A percentile compares a stretch with the other conserved stretches of the same genome.
phyloP scores from a whole-genome alignment of 2,888 invertebrate genomes.

The Colostygia pectinataria region DNA sequence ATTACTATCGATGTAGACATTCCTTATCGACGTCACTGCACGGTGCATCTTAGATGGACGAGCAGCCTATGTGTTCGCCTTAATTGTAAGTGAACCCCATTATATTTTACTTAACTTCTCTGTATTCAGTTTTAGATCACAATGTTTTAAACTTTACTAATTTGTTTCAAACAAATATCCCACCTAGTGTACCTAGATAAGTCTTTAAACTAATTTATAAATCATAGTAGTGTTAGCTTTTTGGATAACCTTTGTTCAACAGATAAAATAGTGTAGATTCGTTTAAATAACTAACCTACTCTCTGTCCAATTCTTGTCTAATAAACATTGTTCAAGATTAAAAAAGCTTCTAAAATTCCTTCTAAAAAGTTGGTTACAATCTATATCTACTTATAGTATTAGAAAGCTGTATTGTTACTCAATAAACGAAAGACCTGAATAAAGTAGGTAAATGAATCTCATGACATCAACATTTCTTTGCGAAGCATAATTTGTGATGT shows the following conservation, averaged over 20 bases:
- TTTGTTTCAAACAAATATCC: slow-evolving; percentile 50
- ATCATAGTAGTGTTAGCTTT: slow-evolving; percentile 43
- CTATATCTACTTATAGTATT: slow-evolving; percentile 45
- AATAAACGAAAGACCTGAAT: slow-evolving; percentile 41
- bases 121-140: slow-evolving; percentile 20
- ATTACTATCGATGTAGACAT: too few relatives aligned
- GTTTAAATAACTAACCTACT: background rate
- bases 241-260: slow-evolving; percentile 23
- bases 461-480: slow-evolving; percentile 73
- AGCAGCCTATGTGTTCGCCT: slow-evolving; percentile 67
- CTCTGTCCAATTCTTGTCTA: background rate
- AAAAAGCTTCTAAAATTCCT: slow-evolving; percentile 52
- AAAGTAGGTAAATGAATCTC: slow-evolving; percentile 52
- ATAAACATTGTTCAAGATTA: slow-evolving; percentile 12
- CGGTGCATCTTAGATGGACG: too few relatives aligned
- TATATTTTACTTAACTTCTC: slow-evolving; percentile 15
- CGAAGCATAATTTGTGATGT: slow-evolving; percentile 83
- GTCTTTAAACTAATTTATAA: slow-evolving; percentile 43
- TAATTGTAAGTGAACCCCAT: slow-evolving; percentile 50
- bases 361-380: slow-evolving; percentile 42
- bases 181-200: slow-evolving; percentile 76
- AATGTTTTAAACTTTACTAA: slow-evolving; percentile 3
- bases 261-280: background rate
- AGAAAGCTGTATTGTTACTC: slow-evolving; percentile 56
- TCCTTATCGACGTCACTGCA: too few relatives aligned